Conservation (phyloP, 2,113 vertebrate species). For the Channa maculata region DNA sequence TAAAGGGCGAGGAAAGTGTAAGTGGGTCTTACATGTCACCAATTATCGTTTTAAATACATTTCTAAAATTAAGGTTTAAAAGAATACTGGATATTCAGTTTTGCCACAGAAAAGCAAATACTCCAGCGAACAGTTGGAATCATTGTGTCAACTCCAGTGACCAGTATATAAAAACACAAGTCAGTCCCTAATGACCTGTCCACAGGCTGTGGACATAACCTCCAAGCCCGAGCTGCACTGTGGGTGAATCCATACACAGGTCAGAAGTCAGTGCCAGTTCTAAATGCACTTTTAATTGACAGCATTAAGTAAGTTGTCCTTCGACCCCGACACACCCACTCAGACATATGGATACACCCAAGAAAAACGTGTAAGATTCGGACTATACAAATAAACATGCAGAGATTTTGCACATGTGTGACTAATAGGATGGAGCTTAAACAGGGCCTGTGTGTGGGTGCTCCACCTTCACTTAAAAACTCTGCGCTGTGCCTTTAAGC, state of each 20-base stretch:
- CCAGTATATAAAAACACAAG: too few species aligned
- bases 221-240: not conserved
- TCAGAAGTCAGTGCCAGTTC: not conserved
- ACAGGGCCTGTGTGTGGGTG: not conserved
- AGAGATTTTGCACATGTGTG: too few species aligned
- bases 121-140: too few species aligned
- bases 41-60: too few species aligned
- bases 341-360: not conserved
- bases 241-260: not conserved
- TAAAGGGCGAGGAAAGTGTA: too few species aligned
- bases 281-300: slow-evolving; percentile 49
- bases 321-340: slow-evolving; percentile 17
- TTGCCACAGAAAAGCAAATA: too few species aligned
- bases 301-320: slow-evolving; percentile 26
- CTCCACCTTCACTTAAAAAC: not conserved
- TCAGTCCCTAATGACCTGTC: not conserved
- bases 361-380: not conserved
- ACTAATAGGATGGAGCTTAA: too few species aligned
- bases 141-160: too few species aligned
- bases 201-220: not conserved
- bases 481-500: slow-evolving; percentile 15
- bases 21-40: too few species aligned
- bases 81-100: too few species aligned
- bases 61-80: too few species aligned
- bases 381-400: too few species aligned